Evolutionary conservation across 2,797 vertebrate species (phyloP).

Genomic region (Todus mexicanus): DNA sequence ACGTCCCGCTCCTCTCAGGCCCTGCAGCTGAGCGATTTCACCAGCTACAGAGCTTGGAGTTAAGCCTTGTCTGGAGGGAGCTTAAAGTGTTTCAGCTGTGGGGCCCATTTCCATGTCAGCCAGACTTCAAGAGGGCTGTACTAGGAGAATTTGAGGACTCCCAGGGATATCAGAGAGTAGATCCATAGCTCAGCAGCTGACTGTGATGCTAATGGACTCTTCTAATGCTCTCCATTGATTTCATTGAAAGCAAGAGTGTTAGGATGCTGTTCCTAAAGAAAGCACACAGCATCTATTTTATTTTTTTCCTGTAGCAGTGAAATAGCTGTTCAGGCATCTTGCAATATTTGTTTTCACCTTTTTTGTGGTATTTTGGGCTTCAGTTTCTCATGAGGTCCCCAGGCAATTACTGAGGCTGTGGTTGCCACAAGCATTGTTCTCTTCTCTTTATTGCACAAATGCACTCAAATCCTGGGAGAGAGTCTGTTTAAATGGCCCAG

Average conservation of each 20-base stretch:
- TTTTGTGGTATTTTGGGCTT: not conserved
- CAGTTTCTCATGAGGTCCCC: not conserved
- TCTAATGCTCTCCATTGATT: conserved; percentile 31
- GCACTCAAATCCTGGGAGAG: not conserved
- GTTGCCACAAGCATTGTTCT: not conserved
- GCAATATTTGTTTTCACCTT: not conserved
- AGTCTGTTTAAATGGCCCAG: conserved; percentile 12
- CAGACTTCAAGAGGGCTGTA: not conserved
- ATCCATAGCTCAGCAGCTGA: not conserved
- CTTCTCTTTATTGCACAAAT: conserved; percentile 30
- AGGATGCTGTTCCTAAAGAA: not conserved
- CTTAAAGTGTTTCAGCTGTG: not conserved
- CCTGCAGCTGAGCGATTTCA: rapidly evolving
- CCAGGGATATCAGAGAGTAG: not conserved
- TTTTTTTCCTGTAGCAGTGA: not conserved
- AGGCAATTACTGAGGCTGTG: not conserved
- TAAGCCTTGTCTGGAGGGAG: not conserved
- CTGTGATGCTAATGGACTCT: conserved; percentile 17
- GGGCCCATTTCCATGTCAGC: not conserved
- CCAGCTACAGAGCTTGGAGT: not conserved
- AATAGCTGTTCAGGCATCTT: not conserved
- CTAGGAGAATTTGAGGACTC: not conserved
- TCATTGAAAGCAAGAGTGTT: not conserved
- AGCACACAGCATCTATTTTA: not conserved
- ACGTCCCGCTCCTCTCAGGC: rapidly evolving